Evolutionary conservation across 2,113 vertebrate genomes (phyloP).

Genomic region (Oceanites oceanicus): DNA sequence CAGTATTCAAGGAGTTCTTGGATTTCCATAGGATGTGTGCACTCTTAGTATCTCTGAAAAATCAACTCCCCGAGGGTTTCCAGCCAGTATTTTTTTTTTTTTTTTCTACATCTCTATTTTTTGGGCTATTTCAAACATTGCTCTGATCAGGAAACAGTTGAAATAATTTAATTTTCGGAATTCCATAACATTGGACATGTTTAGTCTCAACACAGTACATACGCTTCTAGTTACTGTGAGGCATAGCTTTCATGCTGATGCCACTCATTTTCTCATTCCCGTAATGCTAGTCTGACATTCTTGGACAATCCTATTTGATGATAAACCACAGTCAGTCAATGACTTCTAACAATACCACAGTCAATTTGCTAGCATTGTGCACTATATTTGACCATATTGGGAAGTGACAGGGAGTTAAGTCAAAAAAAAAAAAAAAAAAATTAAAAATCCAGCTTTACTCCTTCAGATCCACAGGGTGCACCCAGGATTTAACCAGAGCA

Average conservation of each 20-base stretch:
- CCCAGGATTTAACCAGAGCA: not conserved
- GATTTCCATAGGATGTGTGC: not conserved
- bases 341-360: not conserved
- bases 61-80: not conserved
- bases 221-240: not conserved
- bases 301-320: not conserved
- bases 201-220: conserved; percentile 11
- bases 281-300: not conserved
- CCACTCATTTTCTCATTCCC: not conserved
- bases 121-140: not conserved
- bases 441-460: not conserved
- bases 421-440: too few species aligned
- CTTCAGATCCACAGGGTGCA: not conserved
- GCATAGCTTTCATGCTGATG: not conserved
- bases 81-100: not conserved
- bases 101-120: not conserved
- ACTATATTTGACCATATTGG: not conserved
- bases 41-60: not conserved
- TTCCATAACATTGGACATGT: not conserved
- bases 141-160: conserved; percentile 7
- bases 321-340: not conserved
- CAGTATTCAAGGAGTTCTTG: not conserved
- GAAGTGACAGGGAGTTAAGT: not conserved
- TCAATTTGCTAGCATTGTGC: not conserved
- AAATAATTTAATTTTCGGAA: conserved; percentile 8